These are phyloP conservation scores for Dicrostonyx torquatus DNA, from an alignment of 2,797 vertebrate species.

Conservation along the genomic window DNA sequence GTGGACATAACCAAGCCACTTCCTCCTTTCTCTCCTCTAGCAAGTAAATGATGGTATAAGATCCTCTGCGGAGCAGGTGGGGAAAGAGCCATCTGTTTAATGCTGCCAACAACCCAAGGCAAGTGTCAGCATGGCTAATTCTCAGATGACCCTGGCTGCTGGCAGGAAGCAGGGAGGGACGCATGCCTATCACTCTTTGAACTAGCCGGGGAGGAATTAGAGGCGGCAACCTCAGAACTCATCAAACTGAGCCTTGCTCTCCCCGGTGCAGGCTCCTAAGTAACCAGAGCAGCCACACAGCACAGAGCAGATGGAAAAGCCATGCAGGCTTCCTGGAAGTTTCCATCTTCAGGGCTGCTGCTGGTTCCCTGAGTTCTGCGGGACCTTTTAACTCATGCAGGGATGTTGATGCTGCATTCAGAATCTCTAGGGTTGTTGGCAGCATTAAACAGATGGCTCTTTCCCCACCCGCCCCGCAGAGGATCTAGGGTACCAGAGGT, in stretches of 20 bases:
- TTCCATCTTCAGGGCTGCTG: background rate
- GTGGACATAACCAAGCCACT: background rate
- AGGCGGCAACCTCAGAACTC: background rate
- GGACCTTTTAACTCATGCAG: background rate
- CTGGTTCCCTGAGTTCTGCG: background rate
- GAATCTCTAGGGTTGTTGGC: background rate
- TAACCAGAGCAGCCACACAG: background rate
- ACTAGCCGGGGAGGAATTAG: background rate
- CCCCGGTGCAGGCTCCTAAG: background rate
- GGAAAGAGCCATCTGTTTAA: background rate
- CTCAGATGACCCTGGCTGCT: background rate
- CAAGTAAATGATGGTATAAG: background rate
- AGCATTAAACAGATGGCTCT: no score
- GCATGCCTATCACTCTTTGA: background rate
- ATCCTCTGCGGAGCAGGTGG: background rate
- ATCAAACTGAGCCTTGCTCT: background rate
- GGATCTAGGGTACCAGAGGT: background rate
- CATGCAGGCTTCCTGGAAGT: background rate
- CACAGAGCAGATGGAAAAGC: background rate
- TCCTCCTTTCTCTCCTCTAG: slow-evolving; percentile 6
- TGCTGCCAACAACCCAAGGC: background rate
- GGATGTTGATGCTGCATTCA: background rate
- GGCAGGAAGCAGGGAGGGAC: background rate
- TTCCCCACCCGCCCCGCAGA: no score
- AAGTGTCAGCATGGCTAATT: background rate